phyloP scores from a whole-genome alignment of 2,888 invertebrate species.

The Crematogaster levior region DNA sequence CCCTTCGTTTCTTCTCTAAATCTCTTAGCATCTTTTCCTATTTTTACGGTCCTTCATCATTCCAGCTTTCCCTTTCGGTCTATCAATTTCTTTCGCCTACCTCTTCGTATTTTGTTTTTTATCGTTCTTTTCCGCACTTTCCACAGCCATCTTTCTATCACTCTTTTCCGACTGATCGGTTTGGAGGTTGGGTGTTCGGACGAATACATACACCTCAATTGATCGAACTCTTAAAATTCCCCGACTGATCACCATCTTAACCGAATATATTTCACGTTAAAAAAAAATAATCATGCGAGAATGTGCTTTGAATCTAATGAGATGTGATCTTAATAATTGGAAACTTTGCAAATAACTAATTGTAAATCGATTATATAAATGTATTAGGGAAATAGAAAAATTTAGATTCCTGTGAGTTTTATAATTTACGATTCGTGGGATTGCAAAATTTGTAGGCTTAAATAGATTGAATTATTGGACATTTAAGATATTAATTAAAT shows the following conservation, averaged over 20 bases:
- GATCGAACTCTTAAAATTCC: constrained; percentile 65
- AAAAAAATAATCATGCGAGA: constrained; percentile 39
- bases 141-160: constrained; percentile 56
- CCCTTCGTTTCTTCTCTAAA: constrained; percentile 47
- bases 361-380: too few species aligned
- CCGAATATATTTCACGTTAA: constrained; percentile 50
- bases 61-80: constrained; percentile 17
- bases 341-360: neutral
- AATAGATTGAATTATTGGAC: neutral
- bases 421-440: neutral
- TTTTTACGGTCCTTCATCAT: constrained; percentile 50
- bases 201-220: constrained; percentile 66
- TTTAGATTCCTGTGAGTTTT: neutral
- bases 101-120: constrained; percentile 56
- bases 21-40: constrained; percentile 46
- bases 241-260: constrained; percentile 58
- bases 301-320: constrained; percentile 3
- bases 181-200: constrained; percentile 71
- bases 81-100: constrained; percentile 16
- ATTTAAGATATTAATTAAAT: neutral
- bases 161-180: constrained; percentile 72
- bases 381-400: too few species aligned
- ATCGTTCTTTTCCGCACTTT: constrained; percentile 47
- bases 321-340: neutral
- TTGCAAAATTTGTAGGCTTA: neutral